phyloP scores from a whole-genome alignment of 2,113 vertebrate species.

The Spea bombifrons region DNA sequence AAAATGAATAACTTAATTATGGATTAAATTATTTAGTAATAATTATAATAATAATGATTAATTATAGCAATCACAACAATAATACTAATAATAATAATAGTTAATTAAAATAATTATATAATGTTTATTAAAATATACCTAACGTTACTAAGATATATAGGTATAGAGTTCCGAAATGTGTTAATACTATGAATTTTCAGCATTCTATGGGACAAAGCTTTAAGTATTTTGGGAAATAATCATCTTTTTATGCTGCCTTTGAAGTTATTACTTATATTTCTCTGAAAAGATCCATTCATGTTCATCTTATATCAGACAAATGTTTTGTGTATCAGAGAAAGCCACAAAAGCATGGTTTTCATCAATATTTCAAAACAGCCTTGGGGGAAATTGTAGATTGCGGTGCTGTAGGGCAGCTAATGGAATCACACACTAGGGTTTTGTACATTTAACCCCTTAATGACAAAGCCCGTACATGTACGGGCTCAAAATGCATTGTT shows the following conservation, averaged over 20 bases:
- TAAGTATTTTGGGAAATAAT: constrained; percentile 59
- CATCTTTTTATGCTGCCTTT: constrained; percentile 62
- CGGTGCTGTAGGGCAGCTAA: constrained; percentile 90
- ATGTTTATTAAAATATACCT: no score
- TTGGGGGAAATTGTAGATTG: constrained; percentile 90
- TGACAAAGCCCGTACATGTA: no score
- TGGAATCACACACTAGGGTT: constrained; percentile 94
- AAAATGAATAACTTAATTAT: no score
- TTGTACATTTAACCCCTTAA: constrained; percentile 93
- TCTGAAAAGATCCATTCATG: constrained; percentile 75
- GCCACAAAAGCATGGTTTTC: constrained; percentile 79
- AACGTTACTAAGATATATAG: no score
- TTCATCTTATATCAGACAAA: constrained; percentile 80
- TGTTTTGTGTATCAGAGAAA: constrained; percentile 81
- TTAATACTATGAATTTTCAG: constrained; percentile 44
- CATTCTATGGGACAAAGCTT: constrained; percentile 60
- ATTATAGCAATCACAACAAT: no score
- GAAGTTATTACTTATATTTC: constrained; percentile 71
- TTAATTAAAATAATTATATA: no score
- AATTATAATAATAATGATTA: no score
- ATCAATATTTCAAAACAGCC: constrained; percentile 99
- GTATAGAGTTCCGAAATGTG: no score
- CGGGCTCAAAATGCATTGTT: no score
- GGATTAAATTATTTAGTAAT: no score
- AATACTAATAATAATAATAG: no score